Percentiles rank a stretch among this genome's conserved stretches.
These are phyloP conservation scores for Eretmocerus hayati DNA, from an alignment of 2,888 invertebrate genomes.

Conservation along the genomic window DNA sequence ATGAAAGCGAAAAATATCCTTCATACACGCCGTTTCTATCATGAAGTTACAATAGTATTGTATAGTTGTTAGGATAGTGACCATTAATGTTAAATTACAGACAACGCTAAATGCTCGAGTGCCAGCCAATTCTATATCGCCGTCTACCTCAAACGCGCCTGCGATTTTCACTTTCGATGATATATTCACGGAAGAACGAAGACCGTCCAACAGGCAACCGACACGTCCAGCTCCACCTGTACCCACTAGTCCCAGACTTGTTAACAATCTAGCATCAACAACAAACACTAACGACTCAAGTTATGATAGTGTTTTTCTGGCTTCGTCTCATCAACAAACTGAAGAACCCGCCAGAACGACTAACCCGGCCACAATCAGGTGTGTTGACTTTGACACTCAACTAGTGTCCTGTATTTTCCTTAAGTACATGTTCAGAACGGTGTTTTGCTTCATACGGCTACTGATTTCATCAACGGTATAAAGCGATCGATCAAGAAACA, in stretches of 20 bases:
- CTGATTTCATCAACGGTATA: too few relatives aligned
- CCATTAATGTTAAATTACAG: too few relatives aligned
- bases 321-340: slow-evolving; percentile 27
- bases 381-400: too few relatives aligned
- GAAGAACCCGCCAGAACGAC: slow-evolving; percentile 1
- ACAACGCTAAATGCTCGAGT: slow-evolving; percentile 9
- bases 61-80: too few relatives aligned
- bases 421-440: too few relatives aligned
- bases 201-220: slow-evolving; percentile 24
- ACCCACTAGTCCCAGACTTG: slow-evolving; percentile 25
- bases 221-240: slow-evolving; percentile 25
- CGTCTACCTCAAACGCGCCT: slow-evolving; percentile 24
- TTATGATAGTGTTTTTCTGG: slow-evolving; percentile 38
- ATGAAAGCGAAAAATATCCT: background rate
- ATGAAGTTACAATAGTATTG: too few relatives aligned
- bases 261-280: slow-evolving; percentile 1
- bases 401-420: too few relatives aligned
- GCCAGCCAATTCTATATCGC: slow-evolving; percentile 18
- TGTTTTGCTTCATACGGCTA: too few relatives aligned
- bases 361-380: slow-evolving; percentile 11
- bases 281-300: slow-evolving; percentile 27
- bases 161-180: slow-evolving; percentile 37
- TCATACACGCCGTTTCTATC: too few relatives aligned
- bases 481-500: too few relatives aligned
- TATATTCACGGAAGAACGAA: slow-evolving; percentile 27